Evolutionary conservation across 35 echinoderm and acorn worm species (phyloP).

Genomic region (Apostichopus parvimensis): DNA sequence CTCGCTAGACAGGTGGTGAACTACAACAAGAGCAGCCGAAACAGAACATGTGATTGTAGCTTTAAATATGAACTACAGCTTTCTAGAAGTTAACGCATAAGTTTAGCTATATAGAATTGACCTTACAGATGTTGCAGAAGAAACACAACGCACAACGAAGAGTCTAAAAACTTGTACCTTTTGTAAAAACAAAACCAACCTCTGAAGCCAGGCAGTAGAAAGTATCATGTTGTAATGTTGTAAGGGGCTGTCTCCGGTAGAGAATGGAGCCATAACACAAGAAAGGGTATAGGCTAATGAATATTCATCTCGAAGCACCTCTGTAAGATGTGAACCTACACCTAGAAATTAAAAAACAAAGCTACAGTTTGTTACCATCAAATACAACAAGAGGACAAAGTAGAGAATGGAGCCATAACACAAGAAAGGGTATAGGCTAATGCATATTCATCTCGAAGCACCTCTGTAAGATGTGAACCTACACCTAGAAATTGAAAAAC

Average conservation of each 20-base stretch:
- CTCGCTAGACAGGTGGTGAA: no score
- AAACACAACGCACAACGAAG: no score
- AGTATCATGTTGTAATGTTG: conserved; percentile 91
- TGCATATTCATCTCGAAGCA: conserved; percentile 79
- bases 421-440: conserved; percentile 84
- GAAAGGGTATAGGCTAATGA: conserved; percentile 85
- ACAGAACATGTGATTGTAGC: no score
- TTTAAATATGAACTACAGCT: no score
- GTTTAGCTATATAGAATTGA: no score
- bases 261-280: conserved; percentile 69
- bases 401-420: conserved; percentile 67
- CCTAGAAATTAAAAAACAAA: conserved; percentile 44
- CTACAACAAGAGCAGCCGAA: no score
- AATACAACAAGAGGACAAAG: background rate
- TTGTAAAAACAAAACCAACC: conserved; percentile 7
- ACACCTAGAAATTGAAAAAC: conserved; percentile 53
- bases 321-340: conserved; percentile 74
- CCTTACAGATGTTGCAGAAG: no score
- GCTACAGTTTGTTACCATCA: no score
- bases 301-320: conserved; percentile 80
- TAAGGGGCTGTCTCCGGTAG: conserved; percentile 86
- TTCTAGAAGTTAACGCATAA: no score
- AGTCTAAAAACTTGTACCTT: no score
- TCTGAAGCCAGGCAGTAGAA: conserved; percentile 84
- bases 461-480: conserved; percentile 77